These are phyloP conservation scores for Geophilus truncorum DNA, from an alignment of 2,888 invertebrate genomes.

Conservation along the genomic window DNA sequence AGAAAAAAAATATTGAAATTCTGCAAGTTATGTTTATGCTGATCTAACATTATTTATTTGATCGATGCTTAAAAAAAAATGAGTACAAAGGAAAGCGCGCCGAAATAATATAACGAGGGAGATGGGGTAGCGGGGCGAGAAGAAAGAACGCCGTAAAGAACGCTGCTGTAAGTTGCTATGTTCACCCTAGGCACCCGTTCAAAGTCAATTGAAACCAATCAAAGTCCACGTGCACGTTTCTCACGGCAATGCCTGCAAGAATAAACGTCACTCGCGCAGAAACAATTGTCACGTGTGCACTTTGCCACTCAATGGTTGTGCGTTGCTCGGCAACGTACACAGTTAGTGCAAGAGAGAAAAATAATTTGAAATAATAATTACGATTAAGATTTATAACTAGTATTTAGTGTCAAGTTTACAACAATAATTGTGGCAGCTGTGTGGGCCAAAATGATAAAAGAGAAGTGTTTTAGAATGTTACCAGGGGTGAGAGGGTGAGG, in stretches of 20 bases:
- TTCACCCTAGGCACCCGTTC: conserved; percentile 25
- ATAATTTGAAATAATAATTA: conserved; percentile 3
- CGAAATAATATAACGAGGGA: conserved; percentile 1
- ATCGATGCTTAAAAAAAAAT: not conserved
- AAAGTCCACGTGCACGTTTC: conserved; percentile 27
- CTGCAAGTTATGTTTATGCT: not conserved
- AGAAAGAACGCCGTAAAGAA: conserved; percentile 10
- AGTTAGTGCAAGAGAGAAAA: not conserved
- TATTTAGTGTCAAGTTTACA: conserved; percentile 16
- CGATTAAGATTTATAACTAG: not conserved
- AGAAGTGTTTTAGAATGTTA: not conserved
- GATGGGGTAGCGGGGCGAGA: not conserved
- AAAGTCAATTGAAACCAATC: conserved; percentile 27
- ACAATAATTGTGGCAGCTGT: conserved; percentile 23
- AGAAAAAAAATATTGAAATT: not conserved
- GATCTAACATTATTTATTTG: not conserved
- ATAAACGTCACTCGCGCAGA: conserved; percentile 24
- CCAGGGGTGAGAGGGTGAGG: not conserved
- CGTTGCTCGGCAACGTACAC: not conserved
- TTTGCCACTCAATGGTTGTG: not conserved
- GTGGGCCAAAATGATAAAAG: not conserved
- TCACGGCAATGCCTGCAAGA: conserved; percentile 24
- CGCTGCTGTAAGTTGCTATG: conserved; percentile 7
- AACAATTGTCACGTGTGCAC: conserved; percentile 27
- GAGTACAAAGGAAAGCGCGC: not conserved